Evolutionary conservation across 2,888 invertebrate species (phyloP).

Genomic region (Thereva nobilitata): DNA sequence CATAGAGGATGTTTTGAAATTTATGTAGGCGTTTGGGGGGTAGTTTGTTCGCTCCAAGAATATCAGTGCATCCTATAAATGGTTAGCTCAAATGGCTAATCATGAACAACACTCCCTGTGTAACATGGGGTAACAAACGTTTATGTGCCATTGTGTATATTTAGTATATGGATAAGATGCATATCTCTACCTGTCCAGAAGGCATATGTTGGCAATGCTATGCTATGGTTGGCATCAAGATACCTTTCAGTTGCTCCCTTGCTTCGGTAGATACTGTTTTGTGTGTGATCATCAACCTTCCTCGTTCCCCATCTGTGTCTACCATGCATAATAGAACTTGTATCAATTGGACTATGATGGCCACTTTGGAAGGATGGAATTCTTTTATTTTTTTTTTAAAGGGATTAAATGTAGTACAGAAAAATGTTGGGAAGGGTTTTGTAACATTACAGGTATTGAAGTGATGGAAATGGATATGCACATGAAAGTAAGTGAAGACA

Average conservation of each 20-base stretch:
- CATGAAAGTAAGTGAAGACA: no score
- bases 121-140: conserved; percentile 1
- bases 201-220: conserved; percentile 4
- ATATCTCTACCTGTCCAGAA: not conserved
- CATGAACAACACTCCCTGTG: conserved; percentile 7
- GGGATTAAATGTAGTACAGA: no score
- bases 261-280: not conserved
- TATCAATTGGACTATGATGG: conserved; percentile 4
- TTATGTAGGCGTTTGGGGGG: conserved; percentile 13
- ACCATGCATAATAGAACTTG: not conserved
- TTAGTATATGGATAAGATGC: not conserved
- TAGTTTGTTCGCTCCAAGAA: not conserved
- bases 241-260: not conserved
- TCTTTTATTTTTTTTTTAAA: no score
- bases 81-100: conserved; percentile 26
- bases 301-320: not conserved
- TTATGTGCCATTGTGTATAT: not conserved
- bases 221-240: not conserved
- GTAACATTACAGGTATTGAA: no score
- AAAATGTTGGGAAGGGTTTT: no score
- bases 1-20: not conserved
- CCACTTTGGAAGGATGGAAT: not conserved
- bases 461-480: no score
- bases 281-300: no score
- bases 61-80: not conserved